These are phyloP conservation scores for Acanthis flammea DNA, from an alignment of 2,797 vertebrate species.

Conservation along the genomic window DNA sequence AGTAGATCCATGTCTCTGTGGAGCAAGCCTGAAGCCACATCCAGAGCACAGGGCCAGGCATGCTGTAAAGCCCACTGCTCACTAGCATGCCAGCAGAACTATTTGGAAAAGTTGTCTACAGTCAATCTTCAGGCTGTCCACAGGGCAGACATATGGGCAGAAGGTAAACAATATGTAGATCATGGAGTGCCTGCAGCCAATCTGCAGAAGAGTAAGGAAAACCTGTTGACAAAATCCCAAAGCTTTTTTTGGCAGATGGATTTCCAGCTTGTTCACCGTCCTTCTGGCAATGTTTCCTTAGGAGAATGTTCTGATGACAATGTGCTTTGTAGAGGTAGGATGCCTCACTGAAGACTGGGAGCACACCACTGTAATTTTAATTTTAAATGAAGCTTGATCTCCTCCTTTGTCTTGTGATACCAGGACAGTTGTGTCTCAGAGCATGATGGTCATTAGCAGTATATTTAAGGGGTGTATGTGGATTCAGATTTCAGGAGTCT, in stretches of 20 bases:
- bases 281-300: not conserved
- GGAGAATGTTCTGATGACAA: not conserved
- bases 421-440: not conserved
- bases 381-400: not conserved
- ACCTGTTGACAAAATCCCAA: not conserved
- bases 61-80: not conserved
- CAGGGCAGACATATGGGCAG: not conserved
- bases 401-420: not conserved
- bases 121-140: not conserved
- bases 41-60: not conserved
- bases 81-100: not conserved
- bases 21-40: not conserved
- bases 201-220: not conserved
- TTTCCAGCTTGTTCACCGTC: not conserved
- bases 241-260: not conserved
- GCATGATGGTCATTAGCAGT: not conserved
- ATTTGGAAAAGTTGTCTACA: not conserved
- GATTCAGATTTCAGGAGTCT: not conserved
- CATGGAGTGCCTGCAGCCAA: not conserved
- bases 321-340: not conserved
- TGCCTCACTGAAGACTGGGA: not conserved
- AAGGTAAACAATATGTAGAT: slow-evolving; percentile 1
- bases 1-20: not conserved
- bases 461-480: not conserved
- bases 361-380: not conserved